Evolutionary conservation across 2,797 vertebrate species (phyloP).

Genomic region (Furcifer pardalis): DNA sequence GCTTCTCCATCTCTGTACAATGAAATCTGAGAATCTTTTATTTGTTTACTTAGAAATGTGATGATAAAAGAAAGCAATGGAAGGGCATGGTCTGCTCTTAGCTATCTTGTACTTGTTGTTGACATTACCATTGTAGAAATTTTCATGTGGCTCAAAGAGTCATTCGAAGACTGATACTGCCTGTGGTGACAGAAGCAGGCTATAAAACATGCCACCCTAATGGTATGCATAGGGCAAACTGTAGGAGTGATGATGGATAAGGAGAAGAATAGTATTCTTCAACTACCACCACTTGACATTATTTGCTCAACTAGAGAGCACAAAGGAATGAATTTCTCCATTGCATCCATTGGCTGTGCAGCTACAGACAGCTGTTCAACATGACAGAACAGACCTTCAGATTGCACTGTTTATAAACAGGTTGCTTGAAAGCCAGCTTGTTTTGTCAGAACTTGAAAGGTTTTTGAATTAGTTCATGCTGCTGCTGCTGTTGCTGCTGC

Average conservation of each 20-base stretch:
- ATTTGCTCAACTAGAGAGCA: slow-evolving; percentile 61
- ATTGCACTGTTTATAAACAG: slow-evolving; percentile 60
- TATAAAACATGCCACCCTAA: slow-evolving; percentile 30
- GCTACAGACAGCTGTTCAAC: slow-evolving; percentile 43
- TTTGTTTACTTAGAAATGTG: slow-evolving; percentile 3
- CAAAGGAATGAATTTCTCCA: slow-evolving; percentile 53
- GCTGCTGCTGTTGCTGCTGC: slow-evolving; percentile 60
- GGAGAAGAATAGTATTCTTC: slow-evolving; percentile 46
- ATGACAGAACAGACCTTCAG: slow-evolving; percentile 61
- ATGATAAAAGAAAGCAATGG: slow-evolving; percentile 35
- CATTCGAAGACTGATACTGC: slow-evolving; percentile 44
- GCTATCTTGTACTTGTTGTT: slow-evolving; percentile 43
- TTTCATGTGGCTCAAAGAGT: slow-evolving; percentile 30
- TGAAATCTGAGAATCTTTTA: neutral
- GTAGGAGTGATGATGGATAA: slow-evolving; percentile 66
- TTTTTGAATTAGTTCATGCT: slow-evolving; percentile 45
- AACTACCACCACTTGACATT: slow-evolving; percentile 45
- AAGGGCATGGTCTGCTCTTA: slow-evolving; percentile 32
- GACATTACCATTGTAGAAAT: slow-evolving; percentile 33
- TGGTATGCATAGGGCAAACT: slow-evolving; percentile 59
- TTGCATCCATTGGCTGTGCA: slow-evolving; percentile 51
- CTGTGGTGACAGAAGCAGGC: slow-evolving; percentile 59
- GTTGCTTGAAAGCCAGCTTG: slow-evolving; percentile 58
- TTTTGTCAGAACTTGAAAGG: slow-evolving; percentile 63
- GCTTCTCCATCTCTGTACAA: neutral